A percentile compares a stretch with the other conserved stretches of the same genome.
Conservation (phyloP, 2,797 vertebrate species). For the Crenichthys baileyi region DNA sequence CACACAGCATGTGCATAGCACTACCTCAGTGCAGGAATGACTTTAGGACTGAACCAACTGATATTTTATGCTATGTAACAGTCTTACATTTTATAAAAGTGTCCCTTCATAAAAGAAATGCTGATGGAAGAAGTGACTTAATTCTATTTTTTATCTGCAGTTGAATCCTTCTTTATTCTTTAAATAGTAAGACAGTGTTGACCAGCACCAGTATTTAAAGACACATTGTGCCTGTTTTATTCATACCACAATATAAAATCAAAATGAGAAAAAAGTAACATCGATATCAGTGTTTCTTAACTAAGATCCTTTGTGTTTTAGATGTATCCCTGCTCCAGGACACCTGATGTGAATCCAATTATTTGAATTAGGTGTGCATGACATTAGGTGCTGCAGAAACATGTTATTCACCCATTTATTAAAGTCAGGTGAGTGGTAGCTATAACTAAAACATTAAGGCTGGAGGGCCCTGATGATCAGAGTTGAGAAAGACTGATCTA, state of each 20-base stretch:
- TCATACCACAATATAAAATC: constrained; percentile 32
- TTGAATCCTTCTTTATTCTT: not conserved
- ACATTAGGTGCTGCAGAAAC: not conserved
- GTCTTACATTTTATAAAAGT: constrained; percentile 4
- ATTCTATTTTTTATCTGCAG: not conserved
- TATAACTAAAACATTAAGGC: not conserved
- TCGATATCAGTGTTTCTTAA: not conserved
- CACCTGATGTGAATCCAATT: not conserved
- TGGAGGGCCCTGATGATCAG: not conserved
- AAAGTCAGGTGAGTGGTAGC: not conserved
- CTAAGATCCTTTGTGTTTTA: not conserved
- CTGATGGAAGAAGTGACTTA: not conserved
- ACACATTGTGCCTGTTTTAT: constrained; percentile 23
- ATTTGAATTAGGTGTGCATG: not conserved
- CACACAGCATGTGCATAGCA: constrained; percentile 40
- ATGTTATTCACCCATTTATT: not conserved
- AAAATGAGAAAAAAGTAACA: constrained; percentile 27
- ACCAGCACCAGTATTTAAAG: constrained; percentile 6
- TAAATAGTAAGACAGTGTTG: not conserved
- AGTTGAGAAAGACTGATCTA: not conserved
- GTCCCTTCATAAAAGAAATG: not conserved
- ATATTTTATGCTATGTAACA: not conserved
- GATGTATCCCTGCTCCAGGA: not conserved
- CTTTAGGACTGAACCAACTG: constrained; percentile 22
- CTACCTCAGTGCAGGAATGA: constrained; percentile 12